phyloP scores from a whole-genome alignment of 2,888 invertebrate genomes.

The Pheosia gnoma region DNA sequence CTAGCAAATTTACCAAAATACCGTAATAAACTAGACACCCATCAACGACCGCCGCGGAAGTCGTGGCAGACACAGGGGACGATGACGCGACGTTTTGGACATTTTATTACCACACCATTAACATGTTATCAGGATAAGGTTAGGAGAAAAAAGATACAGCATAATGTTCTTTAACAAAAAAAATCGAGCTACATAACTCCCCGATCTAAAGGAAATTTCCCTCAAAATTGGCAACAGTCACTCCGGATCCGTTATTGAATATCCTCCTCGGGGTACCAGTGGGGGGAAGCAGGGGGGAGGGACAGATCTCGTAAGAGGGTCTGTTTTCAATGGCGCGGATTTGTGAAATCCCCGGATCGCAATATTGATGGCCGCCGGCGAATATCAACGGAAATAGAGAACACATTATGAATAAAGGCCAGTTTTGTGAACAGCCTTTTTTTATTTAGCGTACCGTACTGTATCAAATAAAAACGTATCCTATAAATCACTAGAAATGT shows the following conservation, averaged over 20 bases:
- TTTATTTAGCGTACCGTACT: background rate
- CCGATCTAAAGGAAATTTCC: conserved; percentile 2
- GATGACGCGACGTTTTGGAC: no score
- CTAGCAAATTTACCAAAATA: no score
- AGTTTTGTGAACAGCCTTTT: conserved; percentile 3
- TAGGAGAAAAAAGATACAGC: background rate
- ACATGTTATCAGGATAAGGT: no score
- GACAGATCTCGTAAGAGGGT: conserved; percentile 20
- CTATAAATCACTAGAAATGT: no score
- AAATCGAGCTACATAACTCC: background rate
- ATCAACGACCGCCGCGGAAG: no score
- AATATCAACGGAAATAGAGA: conserved; percentile 29
- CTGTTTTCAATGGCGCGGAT: conserved; percentile 53
- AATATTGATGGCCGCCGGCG: conserved; percentile 45
- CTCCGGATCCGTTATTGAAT: conserved; percentile 10
- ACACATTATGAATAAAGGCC: conserved; percentile 24
- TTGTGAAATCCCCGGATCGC: conserved; percentile 43
- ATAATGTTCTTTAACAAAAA: background rate
- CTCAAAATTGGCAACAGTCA: conserved; percentile 7
- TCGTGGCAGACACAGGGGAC: no score
- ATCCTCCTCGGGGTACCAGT: background rate
- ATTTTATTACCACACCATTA: no score
- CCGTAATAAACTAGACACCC: no score
- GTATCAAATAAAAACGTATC: background rate
- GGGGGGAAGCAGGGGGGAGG: conserved; percentile 14